Base-by-base conservation (phyloP, 2,797 vertebrate genomes). In the Paramormyrops hopkinsi region DNA sequence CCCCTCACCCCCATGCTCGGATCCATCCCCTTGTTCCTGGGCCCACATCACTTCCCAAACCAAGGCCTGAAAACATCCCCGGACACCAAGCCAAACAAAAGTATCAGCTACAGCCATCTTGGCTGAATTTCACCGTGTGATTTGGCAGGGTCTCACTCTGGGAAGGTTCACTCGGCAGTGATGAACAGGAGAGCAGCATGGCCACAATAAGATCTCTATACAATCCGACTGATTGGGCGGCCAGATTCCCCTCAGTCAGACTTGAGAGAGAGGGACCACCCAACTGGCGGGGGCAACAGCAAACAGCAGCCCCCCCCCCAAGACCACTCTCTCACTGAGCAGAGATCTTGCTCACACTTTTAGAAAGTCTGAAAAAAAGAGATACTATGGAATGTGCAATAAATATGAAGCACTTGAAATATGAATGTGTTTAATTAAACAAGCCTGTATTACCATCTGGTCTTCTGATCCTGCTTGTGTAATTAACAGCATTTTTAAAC, bases 391-490 rank as follows among this genome's bases (percentile, higher is more conserved):
- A 90, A 90, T 88, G 59, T 83, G 79, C 82, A 41, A 56, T 84
- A 90, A 90, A 88, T 89, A 91, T 90, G 83, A 88, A 90, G 91
- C 91, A 91, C 91, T 92, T 91, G 90, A 92, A 93, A 94, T 93
- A 94, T 93, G 92, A 92, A 94, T 93, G 91, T 90, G 91, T 92
- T 93, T 93, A 93, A 94, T 92, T 92, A 93, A 92, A 92, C 86
- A 44, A 88, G 90, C 86, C 88, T 89, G 59, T 90, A 91, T 90
- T 92, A 92, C 93, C 92, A 93, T 93, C 92, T 94, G 93, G 91
- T 91, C 92, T 89, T 89, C 90, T 89, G 91, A 93, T 92, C 87
- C 84, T 29, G 91, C 88, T 91, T 91, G 87, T 89, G 88, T 93
- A 93, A 94, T 92, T 91, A 92, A 93, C 90, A 54, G 88, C 79